Base-by-base conservation (phyloP, 2,113 vertebrate genomes). In the Corydoras maculifer region DNA sequence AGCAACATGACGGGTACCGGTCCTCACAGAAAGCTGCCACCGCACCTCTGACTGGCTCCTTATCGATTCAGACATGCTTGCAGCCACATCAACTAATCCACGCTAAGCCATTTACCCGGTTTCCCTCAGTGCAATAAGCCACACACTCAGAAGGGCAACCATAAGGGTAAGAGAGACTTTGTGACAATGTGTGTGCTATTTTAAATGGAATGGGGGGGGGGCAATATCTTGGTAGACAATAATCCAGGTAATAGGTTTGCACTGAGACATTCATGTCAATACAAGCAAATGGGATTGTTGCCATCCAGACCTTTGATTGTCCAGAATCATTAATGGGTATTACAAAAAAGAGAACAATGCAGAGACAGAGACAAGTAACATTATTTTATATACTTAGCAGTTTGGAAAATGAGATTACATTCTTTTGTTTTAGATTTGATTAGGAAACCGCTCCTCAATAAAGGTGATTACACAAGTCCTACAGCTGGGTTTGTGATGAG, bases 21-120 rank as follows among this genome's bases (percentile, higher is more conserved):
- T 85, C 83, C 83, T 82, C 84, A 83, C 83, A 79, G 84, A 86
- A 85, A 83, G 81, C 84, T 75, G 81, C 84, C 87, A 87, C 85
- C 85, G 86, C 85, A 81, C 81, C 71, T 86, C 87, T 88, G 87
- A 89, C 87, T 88, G 88, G 85, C 85, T 84, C 85, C 83, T 86
- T 92, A 92, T 88, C 86, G 90, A 91, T 89, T 78, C 81, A 77
- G 86, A 86, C 86, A 90, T 82, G 85, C 90, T 92, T 88, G 83
- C 86, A 85, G 87, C 90, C 89, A 91, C 89, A 88, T 91, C 88
- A 84, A 86, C 88, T 90, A 84, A 92, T 91, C 89, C 87, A 89
- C 87, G 88, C 87, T 90, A 93, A 92, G 85, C 87, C 90, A 91
- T 91, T 91, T 90, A 92, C 90, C 86, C 84, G 83, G 80, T 80